These are phyloP conservation scores for Paralichthys olivaceus DNA, from an alignment of 2,113 vertebrate species.

Conservation along the genomic window DNA sequence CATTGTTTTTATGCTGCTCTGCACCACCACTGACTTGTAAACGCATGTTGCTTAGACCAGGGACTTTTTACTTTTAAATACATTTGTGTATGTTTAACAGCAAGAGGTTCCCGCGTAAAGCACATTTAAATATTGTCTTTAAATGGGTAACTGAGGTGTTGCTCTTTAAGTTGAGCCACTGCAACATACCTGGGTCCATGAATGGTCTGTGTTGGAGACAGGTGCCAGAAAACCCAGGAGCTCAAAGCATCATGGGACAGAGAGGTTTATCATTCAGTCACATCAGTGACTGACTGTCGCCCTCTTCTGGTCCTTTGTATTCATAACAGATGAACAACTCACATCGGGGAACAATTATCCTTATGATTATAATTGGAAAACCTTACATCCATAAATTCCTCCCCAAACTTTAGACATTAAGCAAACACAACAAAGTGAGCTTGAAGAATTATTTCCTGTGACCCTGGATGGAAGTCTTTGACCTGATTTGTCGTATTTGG, in stretches of 20 bases:
- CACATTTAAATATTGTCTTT: background rate
- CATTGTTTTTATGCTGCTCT: background rate
- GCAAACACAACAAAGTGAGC: too few species aligned
- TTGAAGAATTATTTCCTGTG: too few species aligned
- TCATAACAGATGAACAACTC: background rate
- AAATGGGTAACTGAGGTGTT: too few species aligned
- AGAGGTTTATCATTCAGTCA: background rate
- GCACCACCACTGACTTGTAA: background rate
- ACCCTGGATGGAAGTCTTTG: too few species aligned
- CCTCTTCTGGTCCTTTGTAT: conserved; percentile 39
- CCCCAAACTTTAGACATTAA: too few species aligned
- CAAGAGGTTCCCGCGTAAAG: background rate
- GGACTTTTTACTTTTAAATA: too few species aligned
- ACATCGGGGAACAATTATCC: background rate
- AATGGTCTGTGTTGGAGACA: conserved; percentile 6
- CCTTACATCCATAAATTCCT: too few species aligned
- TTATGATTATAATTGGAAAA: background rate
- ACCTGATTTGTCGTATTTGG: too few species aligned
- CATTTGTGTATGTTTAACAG: too few species aligned
- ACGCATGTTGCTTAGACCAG: background rate
- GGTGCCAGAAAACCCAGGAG: conserved; percentile 14
- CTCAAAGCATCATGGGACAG: background rate
- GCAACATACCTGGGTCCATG: background rate
- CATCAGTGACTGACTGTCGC: conserved; percentile 38
- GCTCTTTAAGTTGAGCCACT: background rate